Evolutionary conservation across 2,888 invertebrate species (phyloP).

Genomic region (Megaustenia siamemsis): DNA sequence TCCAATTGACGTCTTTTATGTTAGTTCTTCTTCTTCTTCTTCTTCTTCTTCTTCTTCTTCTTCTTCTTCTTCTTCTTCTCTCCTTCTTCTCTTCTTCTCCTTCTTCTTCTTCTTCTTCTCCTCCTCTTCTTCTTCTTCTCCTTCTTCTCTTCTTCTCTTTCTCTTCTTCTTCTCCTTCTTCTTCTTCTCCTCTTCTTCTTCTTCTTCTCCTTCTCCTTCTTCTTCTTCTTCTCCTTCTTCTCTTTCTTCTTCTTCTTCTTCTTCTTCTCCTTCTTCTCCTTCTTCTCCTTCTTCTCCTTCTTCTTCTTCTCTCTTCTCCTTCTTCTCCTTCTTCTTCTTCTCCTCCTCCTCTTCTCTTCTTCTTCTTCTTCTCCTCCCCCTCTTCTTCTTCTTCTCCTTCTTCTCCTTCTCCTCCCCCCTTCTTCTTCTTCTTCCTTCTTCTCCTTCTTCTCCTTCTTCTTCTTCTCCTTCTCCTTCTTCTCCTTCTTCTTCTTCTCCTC

Average conservation of each 20-base stretch:
- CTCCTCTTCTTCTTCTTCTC: neutral
- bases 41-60: neutral
- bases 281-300: slow-evolving; percentile 21
- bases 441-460: neutral
- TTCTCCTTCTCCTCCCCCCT: neutral
- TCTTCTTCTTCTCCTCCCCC: neutral
- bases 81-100: neutral
- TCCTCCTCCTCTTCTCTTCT: neutral
- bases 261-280: slow-evolving; percentile 19
- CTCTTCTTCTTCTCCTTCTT: neutral
- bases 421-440: slow-evolving; percentile 21
- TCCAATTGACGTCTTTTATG: neutral
- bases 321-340: neutral
- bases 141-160: neutral
- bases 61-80: neutral
- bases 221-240: slow-evolving; percentile 3
- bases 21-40: neutral
- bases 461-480: too few species aligned
- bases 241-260: neutral
- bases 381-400: slow-evolving; percentile 2
- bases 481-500: neutral
- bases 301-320: slow-evolving; percentile 6
- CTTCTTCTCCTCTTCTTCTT: slow-evolving; percentile 23
- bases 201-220: slow-evolving; percentile 12
- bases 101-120: neutral